Evolutionary conservation across 92 coral and sea anemone genomes (phyloP).

Genomic region (Desmophyllum pertusum): DNA sequence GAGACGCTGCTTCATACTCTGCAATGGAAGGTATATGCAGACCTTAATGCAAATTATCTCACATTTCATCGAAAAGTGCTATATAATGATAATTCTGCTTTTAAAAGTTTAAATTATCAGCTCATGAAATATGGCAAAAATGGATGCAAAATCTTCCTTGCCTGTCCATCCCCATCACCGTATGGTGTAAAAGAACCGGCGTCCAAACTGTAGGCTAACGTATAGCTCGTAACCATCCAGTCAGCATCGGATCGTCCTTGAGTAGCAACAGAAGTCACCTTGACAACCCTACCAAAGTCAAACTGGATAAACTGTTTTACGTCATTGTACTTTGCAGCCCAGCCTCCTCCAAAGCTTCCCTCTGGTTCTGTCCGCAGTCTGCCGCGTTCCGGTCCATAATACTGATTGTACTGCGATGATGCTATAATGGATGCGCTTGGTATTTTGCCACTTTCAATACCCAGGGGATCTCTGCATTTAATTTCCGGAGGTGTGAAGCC

Average conservation of each 20-base stretch:
- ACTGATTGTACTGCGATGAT: constrained; percentile 61
- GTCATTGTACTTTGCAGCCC: constrained; percentile 77
- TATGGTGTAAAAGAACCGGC: constrained; percentile 12
- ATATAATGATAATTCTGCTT: no score
- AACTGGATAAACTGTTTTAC: constrained; percentile 77
- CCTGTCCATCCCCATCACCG: constrained; percentile 20
- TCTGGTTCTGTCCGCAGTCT: constrained; percentile 59
- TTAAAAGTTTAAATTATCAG: no score
- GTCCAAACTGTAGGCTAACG: constrained; percentile 60
- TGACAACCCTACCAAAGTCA: constrained; percentile 62
- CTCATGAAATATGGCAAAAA: background rate
- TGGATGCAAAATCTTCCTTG: background rate
- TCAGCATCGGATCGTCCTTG: constrained; percentile 80
- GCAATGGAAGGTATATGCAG: no score
- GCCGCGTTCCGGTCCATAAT: constrained; percentile 63
- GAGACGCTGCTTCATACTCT: no score
- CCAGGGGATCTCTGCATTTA: constrained; percentile 21
- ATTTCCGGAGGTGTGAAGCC: constrained; percentile 35
- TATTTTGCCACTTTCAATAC: constrained; percentile 30
- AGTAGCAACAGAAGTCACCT: constrained; percentile 76
- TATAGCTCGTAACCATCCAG: constrained; percentile 78
- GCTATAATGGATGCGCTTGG: constrained; percentile 59
- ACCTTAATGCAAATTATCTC: no score
- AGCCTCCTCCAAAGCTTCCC: constrained; percentile 72
- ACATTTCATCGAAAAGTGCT: no score